phyloP scores from a whole-genome alignment of 2,888 invertebrate genomes.

The Azorinus chamasolen region DNA sequence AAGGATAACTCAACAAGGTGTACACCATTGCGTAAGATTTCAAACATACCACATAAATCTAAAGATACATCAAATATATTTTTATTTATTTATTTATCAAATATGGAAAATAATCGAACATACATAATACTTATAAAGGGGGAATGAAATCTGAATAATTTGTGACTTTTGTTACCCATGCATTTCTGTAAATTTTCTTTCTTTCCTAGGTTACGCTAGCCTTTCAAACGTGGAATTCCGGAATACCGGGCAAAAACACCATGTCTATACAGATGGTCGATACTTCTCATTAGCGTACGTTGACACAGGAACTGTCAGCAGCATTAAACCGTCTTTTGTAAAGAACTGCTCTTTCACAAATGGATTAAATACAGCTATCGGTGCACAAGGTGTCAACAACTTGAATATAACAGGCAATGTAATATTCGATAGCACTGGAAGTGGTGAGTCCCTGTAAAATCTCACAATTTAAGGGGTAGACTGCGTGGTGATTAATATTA shows the following conservation, averaged over 20 bases:
- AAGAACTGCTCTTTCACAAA: constrained; percentile 71
- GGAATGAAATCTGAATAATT: too few relatives aligned
- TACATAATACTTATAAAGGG: too few relatives aligned
- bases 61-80: too few relatives aligned
- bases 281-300: constrained; percentile 74
- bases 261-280: constrained; percentile 69
- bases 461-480: background rate
- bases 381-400: constrained; percentile 67
- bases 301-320: constrained; percentile 58
- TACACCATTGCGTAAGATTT: too few relatives aligned
- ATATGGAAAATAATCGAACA: too few relatives aligned
- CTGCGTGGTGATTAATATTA: background rate
- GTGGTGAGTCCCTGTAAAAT: constrained; percentile 67
- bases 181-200: constrained; percentile 46
- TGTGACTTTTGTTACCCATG: too few relatives aligned
- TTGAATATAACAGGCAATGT: constrained; percentile 75
- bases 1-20: too few relatives aligned
- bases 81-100: too few relatives aligned
- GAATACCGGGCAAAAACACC: constrained; percentile 79
- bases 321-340: constrained; percentile 71
- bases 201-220: constrained; percentile 74
- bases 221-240: constrained; percentile 77
- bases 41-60: too few relatives aligned
- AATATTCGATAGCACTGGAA: constrained; percentile 74
- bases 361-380: constrained; percentile 76